Conservation (phyloP, 1,140 invertebrate genomes). For the Orchesella cincta region DNA sequence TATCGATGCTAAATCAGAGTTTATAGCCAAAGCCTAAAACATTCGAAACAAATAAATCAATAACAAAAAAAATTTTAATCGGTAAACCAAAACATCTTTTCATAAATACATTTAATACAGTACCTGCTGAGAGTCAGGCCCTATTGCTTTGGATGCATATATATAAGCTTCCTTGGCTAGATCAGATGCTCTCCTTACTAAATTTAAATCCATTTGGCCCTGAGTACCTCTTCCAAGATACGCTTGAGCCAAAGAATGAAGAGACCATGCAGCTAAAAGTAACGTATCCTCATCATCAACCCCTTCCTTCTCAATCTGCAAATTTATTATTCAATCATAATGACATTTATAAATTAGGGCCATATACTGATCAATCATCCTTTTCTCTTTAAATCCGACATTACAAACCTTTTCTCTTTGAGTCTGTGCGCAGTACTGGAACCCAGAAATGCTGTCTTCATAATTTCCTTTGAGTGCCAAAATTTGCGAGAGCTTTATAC, state of each 20-base stretch:
- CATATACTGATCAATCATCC: not conserved
- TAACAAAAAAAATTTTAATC: not conserved
- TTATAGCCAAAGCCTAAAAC: constrained; percentile 46
- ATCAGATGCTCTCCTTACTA: constrained; percentile 19
- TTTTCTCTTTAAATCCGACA: not conserved
- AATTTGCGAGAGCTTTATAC: constrained; percentile 48
- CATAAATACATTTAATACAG: too few species aligned
- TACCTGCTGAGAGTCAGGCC: constrained; percentile 47
- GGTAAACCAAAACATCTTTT: too few species aligned
- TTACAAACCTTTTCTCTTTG: constrained; percentile 48
- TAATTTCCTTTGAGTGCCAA: constrained; percentile 37
- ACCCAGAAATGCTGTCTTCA: constrained; percentile 40
- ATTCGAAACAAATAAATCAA: not conserved
- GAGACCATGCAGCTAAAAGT: constrained; percentile 44
- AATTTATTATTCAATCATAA: not conserved
- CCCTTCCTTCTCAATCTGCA: constrained; percentile 41
- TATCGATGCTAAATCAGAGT: constrained; percentile 45
- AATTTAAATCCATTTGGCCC: constrained; percentile 16
- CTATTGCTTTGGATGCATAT: constrained; percentile 41
- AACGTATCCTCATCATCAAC: constrained; percentile 45
- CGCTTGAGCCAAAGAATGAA: constrained; percentile 46
- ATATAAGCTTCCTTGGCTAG: constrained; percentile 37
- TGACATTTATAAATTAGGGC: not conserved
- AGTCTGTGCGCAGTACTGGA: constrained; percentile 45
- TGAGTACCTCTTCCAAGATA: constrained; percentile 31